Percentiles rank a stretch among this genome's conserved stretches.
These are phyloP conservation scores for Leptopilina myrica DNA, from an alignment of 2,888 invertebrate genomes.

Conservation along the genomic window DNA sequence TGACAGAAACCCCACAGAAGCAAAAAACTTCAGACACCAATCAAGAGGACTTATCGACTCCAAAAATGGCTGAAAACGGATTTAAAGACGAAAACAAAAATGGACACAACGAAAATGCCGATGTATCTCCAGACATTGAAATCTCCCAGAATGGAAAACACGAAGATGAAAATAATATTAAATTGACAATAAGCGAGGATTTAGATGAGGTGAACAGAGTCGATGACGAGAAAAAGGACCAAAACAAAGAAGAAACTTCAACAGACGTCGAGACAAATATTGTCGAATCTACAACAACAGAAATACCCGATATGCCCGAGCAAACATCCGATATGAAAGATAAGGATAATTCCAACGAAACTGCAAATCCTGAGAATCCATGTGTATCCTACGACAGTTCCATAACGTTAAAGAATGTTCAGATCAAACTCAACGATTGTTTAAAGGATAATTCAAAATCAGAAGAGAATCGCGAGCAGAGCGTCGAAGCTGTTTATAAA, in stretches of 20 bases:
- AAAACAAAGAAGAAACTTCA: conserved; percentile 58
- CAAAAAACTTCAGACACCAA: conserved; percentile 43
- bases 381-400: conserved; percentile 67
- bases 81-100: conserved; percentile 34
- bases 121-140: conserved; percentile 45
- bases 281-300: conserved; percentile 69
- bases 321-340: conserved; percentile 51
- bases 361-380: conserved; percentile 55
- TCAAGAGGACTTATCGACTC: conserved; percentile 41
- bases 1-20: conserved; percentile 18
- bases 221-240: conserved; percentile 52
- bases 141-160: conserved; percentile 43
- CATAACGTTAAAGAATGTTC: conserved; percentile 69
- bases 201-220: conserved; percentile 36
- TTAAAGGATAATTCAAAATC: conserved; percentile 66
- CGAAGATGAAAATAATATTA: conserved; percentile 38
- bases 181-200: conserved; percentile 41
- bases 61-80: conserved; percentile 47
- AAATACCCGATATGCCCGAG: conserved; percentile 60
- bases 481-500: conserved; percentile 50
- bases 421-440: conserved; percentile 71
- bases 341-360: conserved; percentile 49
- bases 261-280: conserved; percentile 61
- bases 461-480: conserved; percentile 55
- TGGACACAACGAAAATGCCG: conserved; percentile 42